Evolutionary conservation across 2,113 vertebrate genomes (phyloP).

Genomic region (Progne subis): DNA sequence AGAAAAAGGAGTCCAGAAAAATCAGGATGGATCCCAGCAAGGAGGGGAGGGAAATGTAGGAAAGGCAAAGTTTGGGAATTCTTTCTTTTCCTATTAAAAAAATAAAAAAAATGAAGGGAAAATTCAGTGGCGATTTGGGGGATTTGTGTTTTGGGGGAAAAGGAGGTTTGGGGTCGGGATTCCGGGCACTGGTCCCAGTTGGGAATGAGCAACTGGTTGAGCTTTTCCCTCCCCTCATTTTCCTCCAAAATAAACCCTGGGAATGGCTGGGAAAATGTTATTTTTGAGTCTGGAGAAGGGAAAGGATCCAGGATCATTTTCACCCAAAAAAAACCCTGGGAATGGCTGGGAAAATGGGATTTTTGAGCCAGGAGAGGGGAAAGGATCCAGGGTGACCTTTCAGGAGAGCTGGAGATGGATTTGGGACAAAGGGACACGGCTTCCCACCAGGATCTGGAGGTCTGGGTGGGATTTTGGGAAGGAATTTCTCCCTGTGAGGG

Average conservation of each 20-base stretch:
- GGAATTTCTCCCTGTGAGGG: not conserved
- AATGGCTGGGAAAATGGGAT: too few species aligned
- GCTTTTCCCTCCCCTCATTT: not conserved
- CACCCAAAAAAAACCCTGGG: too few species aligned
- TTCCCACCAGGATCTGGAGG: too few species aligned
- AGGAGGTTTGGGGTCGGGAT: not conserved
- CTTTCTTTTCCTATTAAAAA: not conserved
- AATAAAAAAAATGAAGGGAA: not conserved
- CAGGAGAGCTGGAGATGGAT: not conserved
- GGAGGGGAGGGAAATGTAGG: not conserved
- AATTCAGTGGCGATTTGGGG: rapidly evolving
- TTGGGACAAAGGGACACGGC: not conserved
- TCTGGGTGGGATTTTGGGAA: not conserved
- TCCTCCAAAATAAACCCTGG: not conserved
- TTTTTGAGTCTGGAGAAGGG: not conserved
- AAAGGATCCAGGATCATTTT: not conserved
- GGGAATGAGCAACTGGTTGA: not conserved
- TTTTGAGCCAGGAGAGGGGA: too few species aligned
- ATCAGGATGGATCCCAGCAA: rapidly evolving
- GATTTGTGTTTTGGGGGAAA: not conserved
- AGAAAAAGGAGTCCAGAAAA: not conserved
- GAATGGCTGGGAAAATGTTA: not conserved
- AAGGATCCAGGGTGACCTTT: not conserved
- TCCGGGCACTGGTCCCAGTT: not conserved
- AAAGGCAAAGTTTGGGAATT: not conserved